Conservation (phyloP, 2,113 vertebrate genomes). For the Urocolius indicus region DNA sequence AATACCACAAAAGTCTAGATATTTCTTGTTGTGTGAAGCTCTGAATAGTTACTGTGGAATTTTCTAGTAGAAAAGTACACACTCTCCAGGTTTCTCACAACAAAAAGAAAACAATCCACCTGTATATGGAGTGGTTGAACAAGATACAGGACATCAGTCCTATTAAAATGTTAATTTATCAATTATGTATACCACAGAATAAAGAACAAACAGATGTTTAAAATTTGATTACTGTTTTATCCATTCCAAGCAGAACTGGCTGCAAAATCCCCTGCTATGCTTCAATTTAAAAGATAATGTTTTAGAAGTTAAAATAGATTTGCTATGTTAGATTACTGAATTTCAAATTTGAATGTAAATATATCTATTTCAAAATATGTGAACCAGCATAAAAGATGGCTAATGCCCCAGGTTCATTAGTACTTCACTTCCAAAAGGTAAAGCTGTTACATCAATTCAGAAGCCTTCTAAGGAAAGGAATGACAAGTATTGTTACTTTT, state of each 20-base stretch:
- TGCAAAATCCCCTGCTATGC: neutral
- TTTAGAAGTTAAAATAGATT: neutral
- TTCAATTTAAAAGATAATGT: neutral
- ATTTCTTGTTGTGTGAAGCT: neutral
- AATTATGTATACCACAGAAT: neutral
- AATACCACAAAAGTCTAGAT: neutral
- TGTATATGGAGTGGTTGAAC: neutral
- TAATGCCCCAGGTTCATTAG: neutral
- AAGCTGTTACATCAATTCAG: neutral
- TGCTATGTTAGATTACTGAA: neutral
- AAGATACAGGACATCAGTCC: neutral
- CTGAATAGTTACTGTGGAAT: neutral
- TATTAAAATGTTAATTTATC: constrained; percentile 3
- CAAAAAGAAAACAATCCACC: neutral
- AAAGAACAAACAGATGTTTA: neutral
- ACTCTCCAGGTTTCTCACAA: neutral
- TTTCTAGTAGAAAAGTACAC: neutral
- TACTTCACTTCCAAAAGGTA: neutral
- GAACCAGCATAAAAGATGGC: neutral
- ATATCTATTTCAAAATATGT: neutral
- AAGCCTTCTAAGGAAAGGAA: neutral
- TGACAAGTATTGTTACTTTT: neutral
- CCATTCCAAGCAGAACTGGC: neutral
- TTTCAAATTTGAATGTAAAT: neutral
- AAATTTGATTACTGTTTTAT: neutral